Evolutionary conservation across 1,140 invertebrate species (phyloP).

Genomic region (Acromyrmex heyeri): DNA sequence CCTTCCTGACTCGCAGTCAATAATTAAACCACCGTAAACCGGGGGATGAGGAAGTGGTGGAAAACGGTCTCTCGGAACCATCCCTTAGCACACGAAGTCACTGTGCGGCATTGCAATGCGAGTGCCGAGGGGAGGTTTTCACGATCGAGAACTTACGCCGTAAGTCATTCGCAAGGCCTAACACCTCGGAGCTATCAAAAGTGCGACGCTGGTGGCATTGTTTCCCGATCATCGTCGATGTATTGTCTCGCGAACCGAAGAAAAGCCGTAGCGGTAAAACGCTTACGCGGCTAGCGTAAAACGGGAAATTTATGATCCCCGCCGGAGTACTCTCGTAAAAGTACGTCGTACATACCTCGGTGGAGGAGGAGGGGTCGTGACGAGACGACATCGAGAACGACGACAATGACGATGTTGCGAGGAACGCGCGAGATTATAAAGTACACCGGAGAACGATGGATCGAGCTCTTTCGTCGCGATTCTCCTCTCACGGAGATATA

Average conservation of each 20-base stretch:
- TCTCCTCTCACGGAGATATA: slow-evolving; percentile 78
- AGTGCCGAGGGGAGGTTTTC: slow-evolving; percentile 58
- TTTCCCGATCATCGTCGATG: slow-evolving; percentile 63
- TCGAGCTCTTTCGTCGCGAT: slow-evolving; percentile 14
- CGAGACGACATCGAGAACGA: slow-evolving; percentile 15
- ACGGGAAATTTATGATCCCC: slow-evolving; percentile 34
- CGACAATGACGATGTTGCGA: background rate
- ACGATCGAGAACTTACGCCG: slow-evolving; percentile 80
- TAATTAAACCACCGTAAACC: slow-evolving; percentile 85
- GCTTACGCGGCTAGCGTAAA: slow-evolving; percentile 42
- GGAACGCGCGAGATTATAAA: slow-evolving; percentile 49
- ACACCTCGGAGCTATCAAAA: slow-evolving; percentile 76
- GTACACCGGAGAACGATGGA: background rate
- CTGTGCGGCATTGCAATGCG: slow-evolving; percentile 23
- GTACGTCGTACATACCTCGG: background rate
- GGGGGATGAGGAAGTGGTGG: slow-evolving; percentile 39
- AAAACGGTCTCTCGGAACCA: slow-evolving; percentile 67
- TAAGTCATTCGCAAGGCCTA: slow-evolving; percentile 79
- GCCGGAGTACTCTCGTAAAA: slow-evolving; percentile 43
- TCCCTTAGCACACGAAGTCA: slow-evolving; percentile 48
- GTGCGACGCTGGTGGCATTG: slow-evolving; percentile 55
- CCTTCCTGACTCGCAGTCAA: slow-evolving; percentile 82
- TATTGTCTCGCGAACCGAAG: slow-evolving; percentile 34
- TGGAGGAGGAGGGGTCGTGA: background rate
- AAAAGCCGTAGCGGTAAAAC: slow-evolving; percentile 22